phyloP scores from a whole-genome alignment of 2,113 vertebrate genomes.

The Siphamia tubifer region DNA sequence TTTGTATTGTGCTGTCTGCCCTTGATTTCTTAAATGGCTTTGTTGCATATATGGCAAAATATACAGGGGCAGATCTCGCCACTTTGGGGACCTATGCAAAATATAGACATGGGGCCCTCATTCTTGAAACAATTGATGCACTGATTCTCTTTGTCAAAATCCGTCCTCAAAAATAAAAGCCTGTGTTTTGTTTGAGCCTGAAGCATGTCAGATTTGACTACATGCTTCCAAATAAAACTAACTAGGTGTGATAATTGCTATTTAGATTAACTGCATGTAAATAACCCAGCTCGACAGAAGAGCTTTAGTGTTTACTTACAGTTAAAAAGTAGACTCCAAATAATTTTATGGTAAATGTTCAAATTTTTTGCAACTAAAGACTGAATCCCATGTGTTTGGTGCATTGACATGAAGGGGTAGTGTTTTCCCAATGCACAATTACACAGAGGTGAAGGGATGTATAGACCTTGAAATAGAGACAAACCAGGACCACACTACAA shows the following conservation, averaged over 20 bases:
- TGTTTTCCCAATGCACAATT: too few relatives aligned
- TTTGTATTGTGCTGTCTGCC: slow-evolving; percentile 32
- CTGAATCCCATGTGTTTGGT: too few relatives aligned
- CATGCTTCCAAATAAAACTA: slow-evolving; percentile 26
- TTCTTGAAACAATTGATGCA: neutral
- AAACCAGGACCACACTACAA: too few relatives aligned
- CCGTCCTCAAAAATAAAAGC: neutral
- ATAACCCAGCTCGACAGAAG: neutral
- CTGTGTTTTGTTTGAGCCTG: neutral
- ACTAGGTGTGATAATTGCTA: slow-evolving; percentile 11
- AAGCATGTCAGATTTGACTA: slow-evolving; percentile 21
- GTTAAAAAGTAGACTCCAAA: neutral
- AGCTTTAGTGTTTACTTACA: neutral
- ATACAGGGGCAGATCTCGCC: too few relatives aligned
- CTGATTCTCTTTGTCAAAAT: slow-evolving; percentile 20
- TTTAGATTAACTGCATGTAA: slow-evolving; percentile 14
- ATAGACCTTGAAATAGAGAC: too few relatives aligned
- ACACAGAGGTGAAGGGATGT: too few relatives aligned
- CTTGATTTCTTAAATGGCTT: neutral
- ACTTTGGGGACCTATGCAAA: too few relatives aligned
- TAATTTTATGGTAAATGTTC: neutral
- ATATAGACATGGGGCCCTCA: too few relatives aligned
- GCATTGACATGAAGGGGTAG: too few relatives aligned
- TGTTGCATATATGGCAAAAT: neutral
- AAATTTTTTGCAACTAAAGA: neutral